Base-by-base conservation (phyloP, 1,140 invertebrate genomes). In the Penaeus chinensis region DNA sequence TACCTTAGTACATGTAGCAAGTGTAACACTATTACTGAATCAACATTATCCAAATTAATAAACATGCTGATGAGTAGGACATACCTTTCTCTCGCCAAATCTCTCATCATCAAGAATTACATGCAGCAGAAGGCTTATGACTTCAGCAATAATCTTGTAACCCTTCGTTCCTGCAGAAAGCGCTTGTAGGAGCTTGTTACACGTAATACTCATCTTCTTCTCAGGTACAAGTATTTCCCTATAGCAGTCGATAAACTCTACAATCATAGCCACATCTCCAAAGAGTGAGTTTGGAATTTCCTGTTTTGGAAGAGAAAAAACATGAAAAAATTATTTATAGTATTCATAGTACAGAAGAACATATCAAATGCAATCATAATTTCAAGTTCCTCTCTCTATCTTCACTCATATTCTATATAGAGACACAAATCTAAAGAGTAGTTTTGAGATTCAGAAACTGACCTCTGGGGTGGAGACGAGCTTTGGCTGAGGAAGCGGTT, bases 211-310 rank as follows among this genome's bases (percentile, higher is more conserved):
- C 11, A 63, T 82, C 74, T 87, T 87, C 71, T 87, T 87, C 79
- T 87, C 86, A 20, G 80, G 76, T 32, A 76, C 42, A 5, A 87
- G 60, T 24, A 87, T 78, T 10, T 82, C 86, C 37, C 81, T n/a
- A 42, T 82, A 82, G 63, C 79, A 82, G 22, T 82, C 79, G 1
- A 82, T 63, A 63, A 82, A 82, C 79, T 82, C 79, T 3, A 82
- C 60, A 54, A 82, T 62, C 79, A 82, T 82, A 16, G 79, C 61
- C 20, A 82, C 63, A 3, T 82, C 79, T 18, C 79, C 86, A 47
- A 87, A 87, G n/a, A 87, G 69, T 7, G 86, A 87, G 61, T 87
- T 87, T 5, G 86, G 86, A 71, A 87, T 87, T 60, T 87, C 86
- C 86, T 87, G 60, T 24, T 32, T 22, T 13, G n/a, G 24, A 47